Conservation (phyloP, 2,888 invertebrate species). For the Nomada ruficornis region DNA sequence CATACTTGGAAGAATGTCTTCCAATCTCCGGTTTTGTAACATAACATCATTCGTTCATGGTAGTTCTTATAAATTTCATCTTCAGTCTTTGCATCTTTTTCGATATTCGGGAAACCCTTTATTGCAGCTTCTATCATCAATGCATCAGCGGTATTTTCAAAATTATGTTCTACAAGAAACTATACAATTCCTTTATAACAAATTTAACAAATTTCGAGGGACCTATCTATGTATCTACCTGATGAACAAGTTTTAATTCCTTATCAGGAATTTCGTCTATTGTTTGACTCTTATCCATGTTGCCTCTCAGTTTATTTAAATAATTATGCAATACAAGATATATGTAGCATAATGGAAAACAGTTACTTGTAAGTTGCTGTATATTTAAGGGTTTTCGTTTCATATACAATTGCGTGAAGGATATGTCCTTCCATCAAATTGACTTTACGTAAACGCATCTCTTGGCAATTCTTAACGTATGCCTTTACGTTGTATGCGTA, state of each 20-base stretch:
- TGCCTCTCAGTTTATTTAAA: background rate
- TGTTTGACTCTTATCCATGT: constrained; percentile 33
- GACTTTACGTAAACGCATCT: constrained; percentile 64
- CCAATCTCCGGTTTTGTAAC: constrained; percentile 71
- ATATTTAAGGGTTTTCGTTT: constrained; percentile 14
- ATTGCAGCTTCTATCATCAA: constrained; percentile 68
- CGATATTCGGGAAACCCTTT: constrained; percentile 57
- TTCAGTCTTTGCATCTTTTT: constrained; percentile 35
- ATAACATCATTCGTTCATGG: constrained; percentile 61
- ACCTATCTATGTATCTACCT: constrained; percentile 45
- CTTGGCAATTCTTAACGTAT: constrained; percentile 5
- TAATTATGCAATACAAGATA: background rate
- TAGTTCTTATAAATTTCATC: constrained; percentile 53
- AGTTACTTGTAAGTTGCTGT: constrained; percentile 11
- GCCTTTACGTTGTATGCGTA: background rate
- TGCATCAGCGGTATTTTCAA: constrained; percentile 71
- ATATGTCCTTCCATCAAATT: constrained; percentile 50
- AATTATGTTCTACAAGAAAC: constrained; percentile 75
- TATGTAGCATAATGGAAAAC: background rate
- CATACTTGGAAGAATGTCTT: constrained; percentile 75
- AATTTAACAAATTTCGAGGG: background rate
- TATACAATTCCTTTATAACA: constrained; percentile 38
- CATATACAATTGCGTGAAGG: constrained; percentile 13
- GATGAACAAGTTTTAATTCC: constrained; percentile 53
- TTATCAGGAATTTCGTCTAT: constrained; percentile 42